Percentiles rank a stretch among this genome's conserved stretches.
Conservation (phyloP, 1,140 invertebrate genomes). For the Andrena cerasifolii region DNA sequence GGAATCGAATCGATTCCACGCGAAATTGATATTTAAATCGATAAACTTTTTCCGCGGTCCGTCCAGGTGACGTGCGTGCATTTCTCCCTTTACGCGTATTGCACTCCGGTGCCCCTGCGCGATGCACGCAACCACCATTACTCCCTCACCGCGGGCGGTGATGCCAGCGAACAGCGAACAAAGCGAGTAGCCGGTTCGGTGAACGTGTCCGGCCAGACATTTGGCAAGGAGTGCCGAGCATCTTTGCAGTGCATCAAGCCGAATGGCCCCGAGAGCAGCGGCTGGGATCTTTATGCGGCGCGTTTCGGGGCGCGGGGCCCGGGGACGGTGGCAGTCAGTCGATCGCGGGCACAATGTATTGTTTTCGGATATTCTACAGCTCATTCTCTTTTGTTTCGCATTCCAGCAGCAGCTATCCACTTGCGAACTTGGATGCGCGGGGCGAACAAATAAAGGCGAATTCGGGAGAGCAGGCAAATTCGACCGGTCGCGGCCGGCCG, state of each 20-base stretch:
- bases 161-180: neutral
- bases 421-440: slow-evolving; percentile 32
- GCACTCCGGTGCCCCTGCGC: too few species aligned
- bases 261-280: slow-evolving; percentile 11
- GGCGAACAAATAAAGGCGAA: slow-evolving; percentile 43
- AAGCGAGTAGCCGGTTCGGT: slow-evolving; percentile 21
- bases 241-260: slow-evolving; percentile 56
- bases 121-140: too few species aligned
- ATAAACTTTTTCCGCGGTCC: neutral
- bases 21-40: slow-evolving; percentile 9
- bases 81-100: too few species aligned
- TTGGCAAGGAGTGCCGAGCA: slow-evolving; percentile 54
- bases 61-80: too few species aligned
- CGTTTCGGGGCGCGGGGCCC: neutral
- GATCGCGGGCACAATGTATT: slow-evolving; percentile 62
- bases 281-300: slow-evolving; percentile 69
- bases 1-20: neutral
- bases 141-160: too few species aligned
- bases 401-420: slow-evolving; percentile 48
- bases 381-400: slow-evolving; percentile 60
- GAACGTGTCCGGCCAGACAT: slow-evolving; percentile 34
- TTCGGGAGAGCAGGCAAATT: slow-evolving; percentile 5
- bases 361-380: slow-evolving; percentile 67
- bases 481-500: too few species aligned
- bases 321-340: slow-evolving; percentile 21